Evolutionary conservation across 2,113 vertebrate species (phyloP).

Genomic region (Aleadryas rufinucha): DNA sequence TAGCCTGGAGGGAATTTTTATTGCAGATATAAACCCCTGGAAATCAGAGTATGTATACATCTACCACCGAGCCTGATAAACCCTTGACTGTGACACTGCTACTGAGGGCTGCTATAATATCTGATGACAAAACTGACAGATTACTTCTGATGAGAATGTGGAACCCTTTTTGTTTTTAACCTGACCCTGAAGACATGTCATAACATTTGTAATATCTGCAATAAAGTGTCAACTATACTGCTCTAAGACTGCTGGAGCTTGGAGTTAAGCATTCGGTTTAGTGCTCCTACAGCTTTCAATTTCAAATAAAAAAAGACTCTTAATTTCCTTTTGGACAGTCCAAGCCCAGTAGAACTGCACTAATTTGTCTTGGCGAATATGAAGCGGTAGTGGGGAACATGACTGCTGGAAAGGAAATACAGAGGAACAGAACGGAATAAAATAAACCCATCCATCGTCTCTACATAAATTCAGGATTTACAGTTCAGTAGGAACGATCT

Average conservation of each 20-base stretch:
- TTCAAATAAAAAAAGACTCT: constrained; percentile 39
- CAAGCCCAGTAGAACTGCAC: not conserved
- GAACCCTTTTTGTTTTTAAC: constrained; percentile 73
- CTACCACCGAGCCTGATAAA: constrained; percentile 26
- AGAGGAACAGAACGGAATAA: not conserved
- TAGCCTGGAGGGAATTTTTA: constrained; percentile 57
- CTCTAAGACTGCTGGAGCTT: constrained; percentile 53
- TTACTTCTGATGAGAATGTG: constrained; percentile 58
- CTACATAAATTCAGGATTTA: not conserved
- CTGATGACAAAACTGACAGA: constrained; percentile 68
- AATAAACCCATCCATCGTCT: not conserved
- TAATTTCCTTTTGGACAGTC: constrained; percentile 49
- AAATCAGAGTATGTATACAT: constrained; percentile 53
- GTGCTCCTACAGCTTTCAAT: constrained; percentile 57
- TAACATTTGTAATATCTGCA: constrained; percentile 72
- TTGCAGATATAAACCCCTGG: constrained; percentile 58
- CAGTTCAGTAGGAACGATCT: not conserved
- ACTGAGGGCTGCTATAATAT: constrained; percentile 63
- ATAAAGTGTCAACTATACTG: constrained; percentile 61
- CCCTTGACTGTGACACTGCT: constrained; percentile 53
- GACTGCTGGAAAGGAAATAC: constrained; percentile 9
- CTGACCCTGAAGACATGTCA: constrained; percentile 72
- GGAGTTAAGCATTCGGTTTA: constrained; percentile 62
- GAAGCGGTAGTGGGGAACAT: not conserved
- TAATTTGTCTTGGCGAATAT: constrained; percentile 27